These are phyloP conservation scores for Leucozona laternaria DNA, from an alignment of 2,888 invertebrate species.

Conservation along the genomic window DNA sequence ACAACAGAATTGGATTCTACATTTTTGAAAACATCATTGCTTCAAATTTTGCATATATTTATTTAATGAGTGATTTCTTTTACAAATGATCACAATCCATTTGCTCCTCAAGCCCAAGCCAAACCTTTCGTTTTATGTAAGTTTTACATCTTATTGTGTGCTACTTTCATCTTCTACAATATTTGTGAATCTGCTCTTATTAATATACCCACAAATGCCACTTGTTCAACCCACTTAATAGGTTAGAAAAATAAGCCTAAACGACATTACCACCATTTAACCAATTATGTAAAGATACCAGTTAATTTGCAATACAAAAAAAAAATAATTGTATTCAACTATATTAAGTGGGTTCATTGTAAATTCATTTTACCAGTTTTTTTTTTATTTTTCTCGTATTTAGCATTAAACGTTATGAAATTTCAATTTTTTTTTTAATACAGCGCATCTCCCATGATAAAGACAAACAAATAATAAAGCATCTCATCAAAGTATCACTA, in stretches of 20 bases:
- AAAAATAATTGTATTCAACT: not conserved
- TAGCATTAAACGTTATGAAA: slow-evolving; percentile 24
- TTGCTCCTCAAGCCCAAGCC: not conserved
- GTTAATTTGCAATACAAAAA: not conserved
- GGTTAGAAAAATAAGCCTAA: not conserved
- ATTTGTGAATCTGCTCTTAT: not conserved
- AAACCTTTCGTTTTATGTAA: too few species aligned
- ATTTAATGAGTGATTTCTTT: too few species aligned
- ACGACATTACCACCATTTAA: slow-evolving; percentile 4
- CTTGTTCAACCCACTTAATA: not conserved
- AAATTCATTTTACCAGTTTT: slow-evolving; percentile 3
- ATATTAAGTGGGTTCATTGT: slow-evolving; percentile 20
- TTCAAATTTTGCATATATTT: too few species aligned
- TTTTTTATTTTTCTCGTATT: not conserved
- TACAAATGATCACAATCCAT: too few species aligned
- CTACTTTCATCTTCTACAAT: not conserved
- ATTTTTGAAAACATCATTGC: too few species aligned
- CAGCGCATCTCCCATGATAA: slow-evolving; percentile 11
- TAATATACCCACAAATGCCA: not conserved
- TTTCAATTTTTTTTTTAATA: slow-evolving; percentile 15
- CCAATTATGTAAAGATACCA: slow-evolving; percentile 25
- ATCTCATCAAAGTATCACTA: slow-evolving; percentile 17
- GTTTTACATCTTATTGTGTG: not conserved
- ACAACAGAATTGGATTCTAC: too few species aligned
- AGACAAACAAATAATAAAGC: not conserved